phyloP scores from a whole-genome alignment of 2,113 vertebrate genomes.

The Cervus canadensis region DNA sequence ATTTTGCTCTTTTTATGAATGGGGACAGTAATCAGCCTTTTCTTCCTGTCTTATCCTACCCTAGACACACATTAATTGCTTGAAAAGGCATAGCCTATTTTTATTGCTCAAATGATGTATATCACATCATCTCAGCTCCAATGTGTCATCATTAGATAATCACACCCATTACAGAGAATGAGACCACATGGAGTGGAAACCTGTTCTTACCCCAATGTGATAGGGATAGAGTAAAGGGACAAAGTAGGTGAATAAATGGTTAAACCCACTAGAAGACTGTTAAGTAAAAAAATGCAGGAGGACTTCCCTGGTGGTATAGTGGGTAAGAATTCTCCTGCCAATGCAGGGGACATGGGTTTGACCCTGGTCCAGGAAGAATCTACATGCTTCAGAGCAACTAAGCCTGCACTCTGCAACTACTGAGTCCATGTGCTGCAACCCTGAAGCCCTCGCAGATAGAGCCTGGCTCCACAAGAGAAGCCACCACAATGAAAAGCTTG shows the following conservation, averaged over 20 bases:
- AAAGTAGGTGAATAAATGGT: neutral
- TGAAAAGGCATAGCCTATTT: neutral
- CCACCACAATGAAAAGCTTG: neutral
- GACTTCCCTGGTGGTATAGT: neutral
- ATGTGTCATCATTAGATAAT: conserved; percentile 39
- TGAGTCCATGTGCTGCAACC: neutral
- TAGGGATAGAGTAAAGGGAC: neutral
- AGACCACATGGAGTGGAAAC: neutral
- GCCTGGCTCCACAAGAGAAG: neutral
- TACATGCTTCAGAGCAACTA: neutral
- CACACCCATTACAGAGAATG: conserved; percentile 36
- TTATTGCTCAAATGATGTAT: conserved; percentile 44
- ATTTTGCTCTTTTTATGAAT: neutral
- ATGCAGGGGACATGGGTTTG: neutral
- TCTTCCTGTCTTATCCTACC: neutral
- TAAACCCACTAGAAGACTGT: neutral
- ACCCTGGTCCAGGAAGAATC: neutral
- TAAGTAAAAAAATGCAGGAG: neutral
- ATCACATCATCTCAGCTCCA: conserved; percentile 26
- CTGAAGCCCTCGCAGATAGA: neutral
- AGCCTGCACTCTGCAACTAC: neutral
- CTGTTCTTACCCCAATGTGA: conserved; percentile 13
- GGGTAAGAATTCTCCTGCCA: neutral
- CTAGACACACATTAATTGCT: neutral
- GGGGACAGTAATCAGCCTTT: neutral